Evolutionary conservation across 2,113 vertebrate species (phyloP).

Genomic region (Syngnathus typhle): DNA sequence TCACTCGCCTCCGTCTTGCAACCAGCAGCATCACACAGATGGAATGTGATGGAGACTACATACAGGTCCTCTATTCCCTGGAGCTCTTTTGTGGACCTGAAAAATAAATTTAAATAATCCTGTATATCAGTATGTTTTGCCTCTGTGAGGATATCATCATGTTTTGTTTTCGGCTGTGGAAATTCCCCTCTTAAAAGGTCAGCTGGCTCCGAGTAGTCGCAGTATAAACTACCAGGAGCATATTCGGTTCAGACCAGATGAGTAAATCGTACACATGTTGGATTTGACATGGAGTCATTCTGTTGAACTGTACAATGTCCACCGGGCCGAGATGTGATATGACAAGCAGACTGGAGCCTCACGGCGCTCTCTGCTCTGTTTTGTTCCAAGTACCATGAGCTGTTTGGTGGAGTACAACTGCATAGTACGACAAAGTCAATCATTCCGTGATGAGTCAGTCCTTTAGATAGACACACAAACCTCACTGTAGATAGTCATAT

Average conservation of each 20-base stretch:
- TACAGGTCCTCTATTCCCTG: too few relatives aligned
- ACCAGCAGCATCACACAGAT: conserved; percentile 59
- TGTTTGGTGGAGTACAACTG: background rate
- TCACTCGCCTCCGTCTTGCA: conserved; percentile 34
- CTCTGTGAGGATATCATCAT: background rate
- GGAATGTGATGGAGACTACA: conserved; percentile 52
- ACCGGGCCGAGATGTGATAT: conserved; percentile 32
- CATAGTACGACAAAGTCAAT: background rate
- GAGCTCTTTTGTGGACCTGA: background rate
- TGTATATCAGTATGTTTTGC: background rate
- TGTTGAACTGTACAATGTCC: conserved; percentile 17
- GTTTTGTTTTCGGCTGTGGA: background rate
- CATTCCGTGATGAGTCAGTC: background rate
- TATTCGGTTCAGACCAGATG: background rate
- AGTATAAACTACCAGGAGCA: background rate
- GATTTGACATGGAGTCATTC: conserved; percentile 38
- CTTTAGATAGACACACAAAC: background rate
- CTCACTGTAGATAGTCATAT: background rate
- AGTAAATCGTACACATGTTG: conserved; percentile 41
- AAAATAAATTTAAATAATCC: background rate
- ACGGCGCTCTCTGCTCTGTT: conserved; percentile 8
- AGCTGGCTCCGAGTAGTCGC: background rate
- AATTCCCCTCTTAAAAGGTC: background rate
- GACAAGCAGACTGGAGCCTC: conserved; percentile 50
- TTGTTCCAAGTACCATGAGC: background rate